phyloP scores from a whole-genome alignment of 2,113 vertebrate species.

The Pipra filicauda region DNA sequence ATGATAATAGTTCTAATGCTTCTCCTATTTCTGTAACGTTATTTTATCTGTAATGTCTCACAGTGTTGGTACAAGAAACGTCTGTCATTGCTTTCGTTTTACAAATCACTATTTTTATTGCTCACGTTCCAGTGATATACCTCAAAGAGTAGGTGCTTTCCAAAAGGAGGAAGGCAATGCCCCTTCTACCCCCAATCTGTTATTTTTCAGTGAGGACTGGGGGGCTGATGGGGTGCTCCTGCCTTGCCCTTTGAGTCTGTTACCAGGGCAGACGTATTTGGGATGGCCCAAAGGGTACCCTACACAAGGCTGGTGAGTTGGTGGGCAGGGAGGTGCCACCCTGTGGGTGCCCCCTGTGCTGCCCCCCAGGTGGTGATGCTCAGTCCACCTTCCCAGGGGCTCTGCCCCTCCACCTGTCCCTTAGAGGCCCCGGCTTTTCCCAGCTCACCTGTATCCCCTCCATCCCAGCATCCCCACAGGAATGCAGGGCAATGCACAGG shows the following conservation, averaged over 20 bases:
- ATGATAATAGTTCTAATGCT: constrained; percentile 1
- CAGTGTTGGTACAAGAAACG: background rate
- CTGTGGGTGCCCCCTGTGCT: background rate
- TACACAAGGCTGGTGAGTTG: fast-evolving
- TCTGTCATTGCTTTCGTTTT: background rate
- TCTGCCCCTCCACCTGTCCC: background rate
- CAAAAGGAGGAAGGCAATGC: background rate
- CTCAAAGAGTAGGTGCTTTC: background rate
- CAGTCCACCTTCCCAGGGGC: background rate
- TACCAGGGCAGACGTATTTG: background rate
- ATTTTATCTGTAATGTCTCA: background rate
- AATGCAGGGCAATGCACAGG: background rate
- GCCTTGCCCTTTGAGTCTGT: background rate
- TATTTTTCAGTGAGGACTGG: background rate
- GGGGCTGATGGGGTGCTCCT: background rate
- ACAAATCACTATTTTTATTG: background rate
- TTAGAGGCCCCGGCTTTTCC: fast-evolving
- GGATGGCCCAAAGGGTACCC: background rate
- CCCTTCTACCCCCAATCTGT: background rate
- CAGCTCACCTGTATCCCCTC: background rate
- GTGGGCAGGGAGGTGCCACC: background rate
- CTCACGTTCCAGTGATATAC: background rate
- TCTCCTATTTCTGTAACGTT: background rate
- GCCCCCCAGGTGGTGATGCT: fast-evolving
- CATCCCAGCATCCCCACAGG: fast-evolving